Percentiles rank a stretch among this genome's conserved stretches.
Conservation (phyloP, 2,888 invertebrate genomes). For the Ophion ventricosus region DNA sequence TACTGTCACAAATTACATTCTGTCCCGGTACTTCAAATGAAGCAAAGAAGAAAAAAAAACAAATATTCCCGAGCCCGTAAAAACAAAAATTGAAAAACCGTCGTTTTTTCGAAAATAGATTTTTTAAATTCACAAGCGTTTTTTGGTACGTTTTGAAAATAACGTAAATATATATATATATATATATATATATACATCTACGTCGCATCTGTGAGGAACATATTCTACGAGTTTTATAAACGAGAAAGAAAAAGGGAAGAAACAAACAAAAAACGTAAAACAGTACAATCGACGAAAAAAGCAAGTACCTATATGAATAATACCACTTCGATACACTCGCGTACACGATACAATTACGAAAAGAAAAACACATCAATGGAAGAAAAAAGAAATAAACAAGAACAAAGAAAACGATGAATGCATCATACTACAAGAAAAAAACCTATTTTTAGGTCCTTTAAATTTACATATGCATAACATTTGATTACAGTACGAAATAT, state of each 20-base stretch:
- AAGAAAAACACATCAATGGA: slow-evolving; percentile 68
- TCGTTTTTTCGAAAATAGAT: slow-evolving; percentile 73
- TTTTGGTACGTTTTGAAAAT: slow-evolving; percentile 74
- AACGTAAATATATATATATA: slow-evolving; percentile 67
- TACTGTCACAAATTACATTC: slow-evolving; percentile 71
- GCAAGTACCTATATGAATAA: slow-evolving; percentile 79
- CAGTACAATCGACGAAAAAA: slow-evolving; percentile 82
- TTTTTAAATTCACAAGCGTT: slow-evolving; percentile 71
- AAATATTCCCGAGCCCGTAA: slow-evolving; percentile 51
- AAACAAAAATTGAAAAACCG: slow-evolving; percentile 54
- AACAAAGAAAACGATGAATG: slow-evolving; percentile 2
- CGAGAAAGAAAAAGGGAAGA: slow-evolving; percentile 61
- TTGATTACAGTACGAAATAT: slow-evolving; percentile 82
- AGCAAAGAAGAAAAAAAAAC: slow-evolving; percentile 37
- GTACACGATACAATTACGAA: slow-evolving; percentile 44
- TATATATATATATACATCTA: slow-evolving; percentile 66
- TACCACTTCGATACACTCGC: slow-evolving; percentile 78
- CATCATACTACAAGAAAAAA: slow-evolving; percentile 66
- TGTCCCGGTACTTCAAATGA: slow-evolving; percentile 80
- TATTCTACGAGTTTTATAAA: slow-evolving; percentile 67
- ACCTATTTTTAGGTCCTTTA: slow-evolving; percentile 82
- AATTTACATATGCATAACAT: slow-evolving; percentile 81
- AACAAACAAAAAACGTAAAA: slow-evolving; percentile 68
- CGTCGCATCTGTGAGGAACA: slow-evolving; percentile 55
- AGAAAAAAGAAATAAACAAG: slow-evolving; percentile 19